These are phyloP conservation scores for Euglossa dilemma DNA, from an alignment of 1,140 invertebrate species.

Conservation along the genomic window DNA sequence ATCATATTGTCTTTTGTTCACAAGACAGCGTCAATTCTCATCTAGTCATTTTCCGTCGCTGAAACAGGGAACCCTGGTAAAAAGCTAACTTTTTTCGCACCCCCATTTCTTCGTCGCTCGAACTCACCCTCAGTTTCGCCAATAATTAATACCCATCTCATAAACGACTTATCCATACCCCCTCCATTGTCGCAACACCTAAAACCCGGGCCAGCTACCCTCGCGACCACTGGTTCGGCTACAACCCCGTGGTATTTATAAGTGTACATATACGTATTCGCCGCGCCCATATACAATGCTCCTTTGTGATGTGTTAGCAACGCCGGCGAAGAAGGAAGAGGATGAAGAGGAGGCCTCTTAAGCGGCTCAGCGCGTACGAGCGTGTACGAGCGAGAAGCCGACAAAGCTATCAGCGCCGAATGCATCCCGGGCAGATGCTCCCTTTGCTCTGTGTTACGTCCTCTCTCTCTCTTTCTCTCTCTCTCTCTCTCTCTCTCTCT, in stretches of 20 bases:
- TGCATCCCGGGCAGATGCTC: conserved; percentile 66
- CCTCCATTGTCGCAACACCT: background rate
- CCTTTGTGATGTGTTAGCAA: conserved; percentile 43
- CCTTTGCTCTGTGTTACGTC: conserved; percentile 15
- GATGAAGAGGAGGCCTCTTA: conserved; percentile 65
- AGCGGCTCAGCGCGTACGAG: conserved; percentile 67
- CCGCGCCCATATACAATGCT: background rate
- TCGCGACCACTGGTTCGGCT: background rate
- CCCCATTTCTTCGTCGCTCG: no score
- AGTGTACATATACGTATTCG: conserved; percentile 1
- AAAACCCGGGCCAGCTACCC: background rate
- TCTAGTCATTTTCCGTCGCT: no score
- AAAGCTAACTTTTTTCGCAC: no score
- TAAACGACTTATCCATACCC: background rate
- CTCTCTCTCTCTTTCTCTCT: background rate
- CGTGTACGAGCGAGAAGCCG: conserved; percentile 68
- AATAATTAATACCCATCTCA: background rate
- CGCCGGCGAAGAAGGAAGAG: conserved; percentile 19
- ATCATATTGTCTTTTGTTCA: no score
- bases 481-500: conserved; percentile 3
- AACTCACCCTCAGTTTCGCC: background rate
- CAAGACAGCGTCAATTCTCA: no score
- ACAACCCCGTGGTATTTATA: conserved; percentile 1
- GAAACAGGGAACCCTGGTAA: no score
- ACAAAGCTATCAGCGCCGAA: conserved; percentile 72